Evolutionary conservation across 2,113 vertebrate species (phyloP).

Genomic region (Callorhinus ursinus): DNA sequence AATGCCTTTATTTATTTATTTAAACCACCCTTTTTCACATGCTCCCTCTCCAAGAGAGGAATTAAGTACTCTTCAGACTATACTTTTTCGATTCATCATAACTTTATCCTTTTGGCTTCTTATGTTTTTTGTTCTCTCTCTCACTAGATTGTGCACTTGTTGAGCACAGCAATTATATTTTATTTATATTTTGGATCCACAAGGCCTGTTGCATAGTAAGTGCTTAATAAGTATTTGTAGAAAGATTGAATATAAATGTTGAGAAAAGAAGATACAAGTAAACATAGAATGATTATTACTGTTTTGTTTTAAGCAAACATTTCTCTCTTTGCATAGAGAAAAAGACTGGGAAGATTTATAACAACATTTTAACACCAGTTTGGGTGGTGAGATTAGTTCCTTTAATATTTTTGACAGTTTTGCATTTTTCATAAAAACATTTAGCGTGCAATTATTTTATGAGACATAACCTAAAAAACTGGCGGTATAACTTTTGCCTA

Average conservation of each 20-base stretch:
- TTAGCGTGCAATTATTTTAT: constrained; percentile 40
- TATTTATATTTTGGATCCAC: constrained; percentile 42
- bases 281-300: neutral
- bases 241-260: constrained; percentile 27
- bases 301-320: constrained; percentile 50
- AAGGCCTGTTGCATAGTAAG: neutral
- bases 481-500: constrained; percentile 32
- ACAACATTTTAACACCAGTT: constrained; percentile 38
- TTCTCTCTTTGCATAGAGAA: neutral
- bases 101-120: neutral
- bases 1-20: neutral
- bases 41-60: neutral
- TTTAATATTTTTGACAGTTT: constrained; percentile 52
- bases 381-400: constrained; percentile 36
- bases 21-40: neutral
- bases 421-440: constrained; percentile 40
- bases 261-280: neutral
- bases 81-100: neutral
- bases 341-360: constrained; percentile 18
- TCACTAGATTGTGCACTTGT: neutral
- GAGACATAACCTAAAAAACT: neutral
- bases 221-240: constrained; percentile 31
- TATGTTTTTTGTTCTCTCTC: constrained; percentile 30
- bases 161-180: constrained; percentile 25
- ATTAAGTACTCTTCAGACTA: neutral